phyloP scores from a whole-genome alignment of 35 echinoderm and acorn worm genomes.

The Stichopus chloronotus region DNA sequence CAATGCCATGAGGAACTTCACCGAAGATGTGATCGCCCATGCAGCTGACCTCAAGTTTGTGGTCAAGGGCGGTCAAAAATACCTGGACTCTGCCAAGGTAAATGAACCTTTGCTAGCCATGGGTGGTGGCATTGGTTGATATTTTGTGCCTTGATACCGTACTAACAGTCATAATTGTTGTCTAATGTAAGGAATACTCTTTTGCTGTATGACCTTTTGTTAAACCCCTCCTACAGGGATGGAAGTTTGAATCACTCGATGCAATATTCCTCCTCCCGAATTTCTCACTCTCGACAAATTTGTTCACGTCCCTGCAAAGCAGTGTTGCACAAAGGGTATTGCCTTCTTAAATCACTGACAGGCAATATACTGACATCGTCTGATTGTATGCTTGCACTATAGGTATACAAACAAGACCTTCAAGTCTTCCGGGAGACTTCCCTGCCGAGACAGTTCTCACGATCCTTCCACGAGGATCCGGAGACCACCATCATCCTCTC shows the following conservation, averaged over 20 bases:
- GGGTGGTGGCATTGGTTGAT: background rate
- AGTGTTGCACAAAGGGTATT: no score
- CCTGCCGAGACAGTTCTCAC: constrained; percentile 85
- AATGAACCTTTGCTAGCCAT: background rate
- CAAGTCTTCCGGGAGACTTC: constrained; percentile 80
- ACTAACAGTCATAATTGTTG: no score
- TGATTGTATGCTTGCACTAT: no score
- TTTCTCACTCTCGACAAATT: no score
- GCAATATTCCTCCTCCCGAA: no score
- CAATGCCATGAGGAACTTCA: constrained; percentile 77
- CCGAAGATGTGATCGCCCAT: constrained; percentile 90
- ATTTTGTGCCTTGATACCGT: no score
- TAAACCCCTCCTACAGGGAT: no score
- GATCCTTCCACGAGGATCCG: constrained; percentile 80
- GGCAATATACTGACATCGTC: no score
- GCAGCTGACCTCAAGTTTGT: constrained; percentile 96
- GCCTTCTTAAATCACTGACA: no score
- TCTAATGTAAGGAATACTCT: background rate
- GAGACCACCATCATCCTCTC: constrained; percentile 76
- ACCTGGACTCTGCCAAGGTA: constrained; percentile 89
- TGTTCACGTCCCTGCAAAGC: no score
- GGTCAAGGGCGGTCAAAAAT: constrained; percentile 95
- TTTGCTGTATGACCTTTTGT: background rate
- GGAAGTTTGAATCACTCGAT: no score
- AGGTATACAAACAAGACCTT: constrained; percentile 92